phyloP scores from a whole-genome alignment of 2,888 invertebrate species.

The Cheilosia vulpina region DNA sequence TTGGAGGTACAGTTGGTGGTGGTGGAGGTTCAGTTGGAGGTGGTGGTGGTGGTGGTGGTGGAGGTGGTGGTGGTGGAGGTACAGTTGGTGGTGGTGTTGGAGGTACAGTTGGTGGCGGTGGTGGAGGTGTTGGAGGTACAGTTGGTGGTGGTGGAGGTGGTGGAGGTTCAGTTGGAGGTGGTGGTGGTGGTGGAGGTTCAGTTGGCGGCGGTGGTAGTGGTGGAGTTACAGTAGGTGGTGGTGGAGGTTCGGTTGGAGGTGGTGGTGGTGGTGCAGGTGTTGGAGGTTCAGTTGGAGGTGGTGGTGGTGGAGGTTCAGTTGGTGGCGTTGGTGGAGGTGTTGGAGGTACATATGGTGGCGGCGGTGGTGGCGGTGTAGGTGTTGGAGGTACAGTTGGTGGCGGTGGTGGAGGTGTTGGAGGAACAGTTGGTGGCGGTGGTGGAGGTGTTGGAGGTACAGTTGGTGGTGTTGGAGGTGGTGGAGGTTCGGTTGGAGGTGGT shows the following conservation, averaged over 20 bases:
- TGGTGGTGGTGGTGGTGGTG: background rate
- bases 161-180: background rate
- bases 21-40: too few relatives aligned
- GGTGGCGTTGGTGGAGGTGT: constrained; percentile 5
- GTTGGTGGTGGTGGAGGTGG: too few relatives aligned
- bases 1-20: constrained; percentile 18
- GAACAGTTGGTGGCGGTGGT: background rate
- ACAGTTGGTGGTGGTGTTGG: too few relatives aligned
- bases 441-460: background rate
- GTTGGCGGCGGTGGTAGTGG: background rate
- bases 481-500: too few relatives aligned
- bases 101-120: too few relatives aligned
- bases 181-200: too few relatives aligned
- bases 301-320: background rate
- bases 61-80: too few relatives aligned
- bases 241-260: constrained; percentile 1
- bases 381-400: background rate
- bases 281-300: too few relatives aligned
- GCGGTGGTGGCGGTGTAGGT: too few relatives aligned
- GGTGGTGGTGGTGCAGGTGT: background rate
- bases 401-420: too few relatives aligned
- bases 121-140: background rate
- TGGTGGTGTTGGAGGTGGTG: constrained; percentile 36
- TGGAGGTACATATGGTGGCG: background rate
- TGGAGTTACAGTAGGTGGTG: background rate